A percentile compares a stretch with the other conserved stretches of the same genome.
Conservation (phyloP, 2,113 vertebrate species). For the Callorhinus ursinus region DNA sequence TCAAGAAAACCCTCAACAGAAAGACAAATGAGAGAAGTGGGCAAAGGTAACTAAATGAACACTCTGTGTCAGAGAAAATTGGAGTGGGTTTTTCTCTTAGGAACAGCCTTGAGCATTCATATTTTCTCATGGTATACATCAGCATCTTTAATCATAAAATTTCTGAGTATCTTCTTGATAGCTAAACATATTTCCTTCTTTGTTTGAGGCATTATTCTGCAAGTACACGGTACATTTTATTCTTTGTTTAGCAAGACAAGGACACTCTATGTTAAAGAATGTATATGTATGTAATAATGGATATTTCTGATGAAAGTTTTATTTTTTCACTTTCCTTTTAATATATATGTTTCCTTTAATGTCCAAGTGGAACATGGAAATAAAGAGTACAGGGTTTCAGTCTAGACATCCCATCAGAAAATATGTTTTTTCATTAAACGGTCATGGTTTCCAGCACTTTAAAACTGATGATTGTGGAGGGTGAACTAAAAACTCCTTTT, state of each 20-base stretch:
- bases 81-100: background rate
- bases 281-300: background rate
- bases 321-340: conserved; percentile 52
- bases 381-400: conserved; percentile 40
- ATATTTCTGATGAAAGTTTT: conserved; percentile 44
- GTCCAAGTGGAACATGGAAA: background rate
- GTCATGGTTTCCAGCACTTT: background rate
- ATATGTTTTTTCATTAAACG: conserved; percentile 46
- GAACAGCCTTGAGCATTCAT: conserved; percentile 22
- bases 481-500: background rate
- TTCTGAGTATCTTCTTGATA: conserved; percentile 38
- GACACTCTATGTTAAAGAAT: conserved; percentile 30
- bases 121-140: conserved; percentile 60
- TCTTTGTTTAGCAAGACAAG: conserved; percentile 61
- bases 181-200: conserved; percentile 20
- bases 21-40: conserved; percentile 30
- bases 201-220: background rate
- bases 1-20: conserved; percentile 31
- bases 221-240: background rate
- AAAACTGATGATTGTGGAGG: conserved; percentile 29
- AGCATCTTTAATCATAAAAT: conserved; percentile 56
- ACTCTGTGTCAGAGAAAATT: conserved; percentile 33
- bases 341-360: background rate
- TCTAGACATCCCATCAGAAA: conserved; percentile 37
- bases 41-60: conserved; percentile 43